Evolutionary conservation across 1,140 invertebrate genomes (phyloP), one percentile per base, ranked within the genome.

Genomic region (Drosophila sturtevanti): DNA sequence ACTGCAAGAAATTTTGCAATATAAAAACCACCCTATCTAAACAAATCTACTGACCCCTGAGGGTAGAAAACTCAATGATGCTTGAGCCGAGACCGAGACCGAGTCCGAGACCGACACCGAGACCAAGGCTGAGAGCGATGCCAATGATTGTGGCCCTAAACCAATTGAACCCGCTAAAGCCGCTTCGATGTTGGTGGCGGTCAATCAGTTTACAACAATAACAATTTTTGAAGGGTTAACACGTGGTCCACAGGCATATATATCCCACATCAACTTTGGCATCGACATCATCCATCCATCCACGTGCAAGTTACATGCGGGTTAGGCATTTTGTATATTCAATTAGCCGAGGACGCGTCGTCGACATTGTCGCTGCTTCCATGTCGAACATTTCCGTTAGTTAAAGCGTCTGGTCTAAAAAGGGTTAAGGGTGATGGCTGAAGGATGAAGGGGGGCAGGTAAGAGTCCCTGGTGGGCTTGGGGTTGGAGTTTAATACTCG

Each of bases 251-350:
- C 62, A 35, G 41, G 14, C 9, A 14, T 7, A 44, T 14, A 18
- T 9, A 24, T 24, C 1, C 2, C 41, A 44, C 41, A 44, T 16
- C 14, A 44, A 18, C 41, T 44, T 18, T 44, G 16, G 18, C 41
- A 48, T 48, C 41, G n/a, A n/a, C 37, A 34, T 37, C 60, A 58
- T 41, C 34, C 55, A 62, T 60, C n/a, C 61, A 38, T 60, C 51
- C 35, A 41, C 16, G n/a, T 44, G 24, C 62, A 41, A 31, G 16
- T 16, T 12, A 12, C n/a, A 48, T 54, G 51, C 22, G 6, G 71
- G 63, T 67, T 75, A 68, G 79, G 78, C 76, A 79, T 70, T 86
- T 89, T 72, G 84, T 82, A 84, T 89, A 86, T 86, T 86, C 84
- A 86, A 86, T 86, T 86, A 86, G 75, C 60, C 34, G 12, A 22